These are phyloP conservation scores for Actenoides lindsayi DNA, from an alignment of 2,113 vertebrate species.

Conservation along the genomic window DNA sequence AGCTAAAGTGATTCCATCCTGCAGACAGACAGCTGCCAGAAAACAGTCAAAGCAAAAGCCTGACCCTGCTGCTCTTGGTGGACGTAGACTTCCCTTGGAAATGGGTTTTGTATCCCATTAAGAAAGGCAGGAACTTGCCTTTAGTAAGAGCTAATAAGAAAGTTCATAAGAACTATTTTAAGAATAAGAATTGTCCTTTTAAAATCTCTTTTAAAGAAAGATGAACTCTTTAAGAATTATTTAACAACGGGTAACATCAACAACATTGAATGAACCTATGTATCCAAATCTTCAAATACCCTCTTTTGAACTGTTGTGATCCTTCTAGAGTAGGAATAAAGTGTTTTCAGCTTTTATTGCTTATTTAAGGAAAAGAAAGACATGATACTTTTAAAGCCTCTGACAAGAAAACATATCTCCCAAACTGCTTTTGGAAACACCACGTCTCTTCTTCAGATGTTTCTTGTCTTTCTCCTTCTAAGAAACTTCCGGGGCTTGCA, in stretches of 20 bases:
- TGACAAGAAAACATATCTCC: neutral
- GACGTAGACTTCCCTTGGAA: constrained; percentile 38
- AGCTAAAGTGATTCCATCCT: neutral
- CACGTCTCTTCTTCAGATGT: constrained; percentile 35
- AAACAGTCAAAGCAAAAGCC: neutral
- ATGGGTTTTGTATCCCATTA: constrained; percentile 15
- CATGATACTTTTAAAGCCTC: neutral
- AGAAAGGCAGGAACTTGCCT: constrained; percentile 45
- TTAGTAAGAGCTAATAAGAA: constrained; percentile 39
- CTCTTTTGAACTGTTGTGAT: neutral
- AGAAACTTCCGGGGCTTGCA: neutral
- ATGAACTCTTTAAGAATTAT: neutral
- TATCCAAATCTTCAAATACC: neutral
- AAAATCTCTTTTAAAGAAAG: neutral
- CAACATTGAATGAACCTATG: neutral
- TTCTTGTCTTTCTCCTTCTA: constrained; percentile 62
- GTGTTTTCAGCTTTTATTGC: neutral
- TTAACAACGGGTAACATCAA: neutral
- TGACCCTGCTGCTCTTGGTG: constrained; percentile 10
- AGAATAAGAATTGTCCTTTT: neutral
- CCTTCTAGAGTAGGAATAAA: neutral
- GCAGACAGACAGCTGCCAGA: neutral
- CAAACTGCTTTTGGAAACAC: neutral
- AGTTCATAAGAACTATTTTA: constrained; percentile 39
- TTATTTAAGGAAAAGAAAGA: neutral